These are phyloP conservation scores for Zootermopsis nevadensis DNA, from an alignment of 2,888 invertebrate species.

Conservation along the genomic window DNA sequence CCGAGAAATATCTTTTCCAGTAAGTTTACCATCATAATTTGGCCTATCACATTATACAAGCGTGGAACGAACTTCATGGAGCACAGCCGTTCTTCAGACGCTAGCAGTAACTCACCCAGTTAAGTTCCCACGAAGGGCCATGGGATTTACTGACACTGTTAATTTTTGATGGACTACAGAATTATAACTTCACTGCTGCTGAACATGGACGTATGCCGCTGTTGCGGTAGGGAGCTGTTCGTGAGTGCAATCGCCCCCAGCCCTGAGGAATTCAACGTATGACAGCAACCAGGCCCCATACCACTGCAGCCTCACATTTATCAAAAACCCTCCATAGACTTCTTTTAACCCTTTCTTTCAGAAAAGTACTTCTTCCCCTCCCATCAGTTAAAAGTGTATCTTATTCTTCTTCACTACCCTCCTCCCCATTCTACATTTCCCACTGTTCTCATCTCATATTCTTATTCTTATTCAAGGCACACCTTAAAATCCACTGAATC, in stretches of 20 bases:
- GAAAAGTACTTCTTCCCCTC: background rate
- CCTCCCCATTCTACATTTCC: background rate
- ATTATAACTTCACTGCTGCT: no score
- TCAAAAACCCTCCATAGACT: constrained; percentile 19
- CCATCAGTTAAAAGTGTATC: background rate
- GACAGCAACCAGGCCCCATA: constrained; percentile 5
- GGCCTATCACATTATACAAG: no score
- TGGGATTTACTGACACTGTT: no score
- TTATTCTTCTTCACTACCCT: background rate
- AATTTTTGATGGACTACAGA: no score
- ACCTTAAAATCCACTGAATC: background rate
- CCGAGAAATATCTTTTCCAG: no score
- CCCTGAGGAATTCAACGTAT: constrained; percentile 16
- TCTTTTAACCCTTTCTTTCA: constrained; percentile 28
- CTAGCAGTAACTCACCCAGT: no score
- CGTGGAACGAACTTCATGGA: no score
- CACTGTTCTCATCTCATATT: background rate
- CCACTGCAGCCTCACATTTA: constrained; percentile 22
- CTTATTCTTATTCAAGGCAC: background rate
- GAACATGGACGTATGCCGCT: background rate
- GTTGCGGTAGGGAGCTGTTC: background rate
- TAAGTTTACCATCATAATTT: no score
- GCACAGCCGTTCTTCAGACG: no score
- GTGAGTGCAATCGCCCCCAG: background rate
- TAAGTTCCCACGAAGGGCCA: no score